Conservation (phyloP, 1,140 invertebrate genomes). For the Eufriesea mexicana region DNA sequence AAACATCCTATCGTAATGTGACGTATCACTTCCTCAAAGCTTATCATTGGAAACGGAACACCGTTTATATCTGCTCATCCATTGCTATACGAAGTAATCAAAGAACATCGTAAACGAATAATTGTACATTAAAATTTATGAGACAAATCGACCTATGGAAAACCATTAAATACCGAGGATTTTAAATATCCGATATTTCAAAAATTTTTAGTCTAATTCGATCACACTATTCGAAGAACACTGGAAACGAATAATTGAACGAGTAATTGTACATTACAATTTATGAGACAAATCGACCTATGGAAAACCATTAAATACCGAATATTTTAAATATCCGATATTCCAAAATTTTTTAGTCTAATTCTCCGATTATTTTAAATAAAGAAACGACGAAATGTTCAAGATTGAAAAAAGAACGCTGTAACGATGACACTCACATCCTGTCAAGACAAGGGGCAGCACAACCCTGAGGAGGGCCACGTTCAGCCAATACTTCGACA, state of each 20-base stretch:
- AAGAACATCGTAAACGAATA: not conserved
- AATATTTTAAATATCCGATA: not conserved
- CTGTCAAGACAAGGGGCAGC: constrained; percentile 74
- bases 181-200: too few species aligned
- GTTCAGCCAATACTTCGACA: constrained; percentile 79
- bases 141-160: too few species aligned
- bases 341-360: not conserved
- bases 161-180: too few species aligned
- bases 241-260: not conserved
- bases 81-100: not conserved
- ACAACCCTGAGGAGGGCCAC: constrained; percentile 77
- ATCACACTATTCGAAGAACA: too few species aligned
- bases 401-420: not conserved
- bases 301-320: too few species aligned
- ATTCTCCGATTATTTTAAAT: not conserved
- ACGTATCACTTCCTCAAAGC: not conserved
- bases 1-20: not conserved
- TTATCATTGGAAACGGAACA: not conserved
- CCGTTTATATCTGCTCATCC: not conserved
- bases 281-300: too few species aligned
- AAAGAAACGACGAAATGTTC: not conserved
- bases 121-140: not conserved
- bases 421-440: constrained; percentile 71
- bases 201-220: too few species aligned
- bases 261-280: not conserved